These are phyloP conservation scores for Erpetoichthys calabaricus DNA, from an alignment of 2,797 vertebrate species.

Conservation along the genomic window DNA sequence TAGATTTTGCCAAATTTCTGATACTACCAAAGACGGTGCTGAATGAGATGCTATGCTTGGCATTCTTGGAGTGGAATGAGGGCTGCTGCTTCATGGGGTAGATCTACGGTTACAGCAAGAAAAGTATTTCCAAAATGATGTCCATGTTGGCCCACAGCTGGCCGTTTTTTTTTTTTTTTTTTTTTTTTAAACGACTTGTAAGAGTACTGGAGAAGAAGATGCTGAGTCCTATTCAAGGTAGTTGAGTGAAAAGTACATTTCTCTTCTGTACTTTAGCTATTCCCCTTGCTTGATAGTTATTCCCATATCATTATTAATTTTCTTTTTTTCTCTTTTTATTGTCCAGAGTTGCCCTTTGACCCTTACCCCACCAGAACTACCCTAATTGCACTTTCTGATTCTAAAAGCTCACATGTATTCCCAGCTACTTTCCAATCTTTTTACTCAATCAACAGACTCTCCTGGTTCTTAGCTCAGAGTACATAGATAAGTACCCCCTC, in stretches of 20 bases:
- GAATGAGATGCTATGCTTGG: conserved; percentile 7
- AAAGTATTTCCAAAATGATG: too few species aligned
- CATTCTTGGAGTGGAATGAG: conserved; percentile 12
- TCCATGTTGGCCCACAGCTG: background rate
- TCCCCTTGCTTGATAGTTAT: conserved; percentile 19
- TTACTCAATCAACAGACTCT: conserved; percentile 28
- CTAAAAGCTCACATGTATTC: conserved; percentile 23
- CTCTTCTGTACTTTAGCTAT: conserved; percentile 18
- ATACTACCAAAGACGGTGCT: conserved; percentile 14
- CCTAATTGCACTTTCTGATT: conserved; percentile 13
- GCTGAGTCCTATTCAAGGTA: conserved; percentile 25
- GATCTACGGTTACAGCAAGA: background rate
- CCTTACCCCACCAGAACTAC: conserved; percentile 21
- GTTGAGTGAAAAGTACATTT: conserved; percentile 22
- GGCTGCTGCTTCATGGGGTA: conserved; percentile 11
- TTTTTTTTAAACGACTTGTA: background rate
- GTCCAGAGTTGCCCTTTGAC: conserved; percentile 13
- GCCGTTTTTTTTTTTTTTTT: too few species aligned
- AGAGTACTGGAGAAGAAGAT: conserved; percentile 15
- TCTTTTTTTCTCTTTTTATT: conserved; percentile 13
- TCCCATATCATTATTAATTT: conserved; percentile 10
- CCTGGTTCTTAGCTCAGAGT: conserved; percentile 21
- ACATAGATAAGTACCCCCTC: conserved; percentile 22
- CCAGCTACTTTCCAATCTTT: conserved; percentile 25
- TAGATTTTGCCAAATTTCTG: conserved; percentile 18